A percentile compares a stretch with the other conserved stretches of the same genome.
phyloP scores from a whole-genome alignment of 2,888 invertebrate species.

The Drosophila meridionalis region DNA sequence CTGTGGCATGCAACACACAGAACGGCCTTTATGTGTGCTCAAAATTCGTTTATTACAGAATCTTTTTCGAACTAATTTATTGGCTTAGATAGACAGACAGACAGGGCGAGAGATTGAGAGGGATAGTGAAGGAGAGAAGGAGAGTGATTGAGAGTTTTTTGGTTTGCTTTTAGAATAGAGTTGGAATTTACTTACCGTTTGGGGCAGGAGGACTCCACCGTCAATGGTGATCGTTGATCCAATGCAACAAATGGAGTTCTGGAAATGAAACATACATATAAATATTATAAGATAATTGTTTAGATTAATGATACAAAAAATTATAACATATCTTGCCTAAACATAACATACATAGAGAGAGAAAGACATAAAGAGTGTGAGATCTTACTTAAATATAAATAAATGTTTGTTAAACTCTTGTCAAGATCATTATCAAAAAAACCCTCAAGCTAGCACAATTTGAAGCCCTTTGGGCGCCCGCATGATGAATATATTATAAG shows the following conservation, averaged over 20 bases:
- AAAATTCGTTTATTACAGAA: conserved; percentile 78
- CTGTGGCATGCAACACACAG: conserved; percentile 54
- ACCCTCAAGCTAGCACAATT: not conserved
- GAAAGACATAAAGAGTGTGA: not conserved
- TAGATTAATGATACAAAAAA: not conserved
- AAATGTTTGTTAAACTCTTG: not conserved
- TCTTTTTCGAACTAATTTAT: conserved; percentile 75
- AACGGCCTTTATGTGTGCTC: conserved; percentile 40
- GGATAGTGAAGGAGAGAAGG: not conserved
- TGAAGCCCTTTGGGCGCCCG: conserved; percentile 39
- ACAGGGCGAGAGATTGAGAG: conserved; percentile 10
- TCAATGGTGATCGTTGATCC: conserved; percentile 85
- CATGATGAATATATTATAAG: conserved; percentile 26
- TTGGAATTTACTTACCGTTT: conserved; percentile 81
- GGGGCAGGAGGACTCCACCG: conserved; percentile 85
- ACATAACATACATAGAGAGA: not conserved
- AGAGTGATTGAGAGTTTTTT: conserved; percentile 1
- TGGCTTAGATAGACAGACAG: conserved; percentile 36
- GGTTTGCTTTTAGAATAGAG: conserved; percentile 1
- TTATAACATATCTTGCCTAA: not conserved
- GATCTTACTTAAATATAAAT: not conserved
- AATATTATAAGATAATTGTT: not conserved
- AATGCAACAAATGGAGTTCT: conserved; percentile 85
- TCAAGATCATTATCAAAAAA: conserved; percentile 35
- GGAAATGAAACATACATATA: conserved; percentile 9